Percentiles rank a stretch among this genome's conserved stretches.
phyloP scores from a whole-genome alignment of 1,140 invertebrate species.

The Latrodectus geometricus region DNA sequence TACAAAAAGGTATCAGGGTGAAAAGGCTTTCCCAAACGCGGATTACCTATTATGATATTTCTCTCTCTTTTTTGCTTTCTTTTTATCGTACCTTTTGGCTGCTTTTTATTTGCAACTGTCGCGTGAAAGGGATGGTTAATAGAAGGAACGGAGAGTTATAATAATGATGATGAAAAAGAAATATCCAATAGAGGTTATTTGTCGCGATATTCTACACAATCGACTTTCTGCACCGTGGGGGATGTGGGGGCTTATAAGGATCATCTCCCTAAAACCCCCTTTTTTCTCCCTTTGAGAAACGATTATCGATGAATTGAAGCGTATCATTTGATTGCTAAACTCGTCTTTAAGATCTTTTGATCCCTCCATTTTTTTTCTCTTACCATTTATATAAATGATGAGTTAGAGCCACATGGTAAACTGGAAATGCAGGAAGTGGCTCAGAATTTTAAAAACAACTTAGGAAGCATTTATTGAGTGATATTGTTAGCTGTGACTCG shows the following conservation, averaged over 20 bases:
- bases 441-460: neutral
- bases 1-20: slow-evolving; percentile 47
- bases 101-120: slow-evolving; percentile 32
- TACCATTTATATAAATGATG: slow-evolving; percentile 10
- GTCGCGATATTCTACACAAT: slow-evolving; percentile 55
- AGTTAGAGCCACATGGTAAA: neutral
- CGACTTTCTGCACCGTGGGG: slow-evolving; percentile 10
- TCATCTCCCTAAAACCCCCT: neutral
- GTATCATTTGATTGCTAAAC: slow-evolving; percentile 55
- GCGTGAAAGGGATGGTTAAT: slow-evolving; percentile 40
- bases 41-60: slow-evolving; percentile 44
- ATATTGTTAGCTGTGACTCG: neutral
- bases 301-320: slow-evolving; percentile 47
- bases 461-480: neutral
- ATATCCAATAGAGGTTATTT: slow-evolving; percentile 45
- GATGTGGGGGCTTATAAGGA: slow-evolving; percentile 16
- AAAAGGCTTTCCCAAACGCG: slow-evolving; percentile 26
- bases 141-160: slow-evolving; percentile 34
- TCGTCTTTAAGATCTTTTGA: neutral
- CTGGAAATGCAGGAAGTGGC: neutral
- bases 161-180: slow-evolving; percentile 29
- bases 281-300: neutral
- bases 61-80: slow-evolving; percentile 18
- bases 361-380: neutral
- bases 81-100: neutral